Evolutionary conservation across 2,888 invertebrate species (phyloP).

Genomic region (Barypeithes pellucidus): DNA sequence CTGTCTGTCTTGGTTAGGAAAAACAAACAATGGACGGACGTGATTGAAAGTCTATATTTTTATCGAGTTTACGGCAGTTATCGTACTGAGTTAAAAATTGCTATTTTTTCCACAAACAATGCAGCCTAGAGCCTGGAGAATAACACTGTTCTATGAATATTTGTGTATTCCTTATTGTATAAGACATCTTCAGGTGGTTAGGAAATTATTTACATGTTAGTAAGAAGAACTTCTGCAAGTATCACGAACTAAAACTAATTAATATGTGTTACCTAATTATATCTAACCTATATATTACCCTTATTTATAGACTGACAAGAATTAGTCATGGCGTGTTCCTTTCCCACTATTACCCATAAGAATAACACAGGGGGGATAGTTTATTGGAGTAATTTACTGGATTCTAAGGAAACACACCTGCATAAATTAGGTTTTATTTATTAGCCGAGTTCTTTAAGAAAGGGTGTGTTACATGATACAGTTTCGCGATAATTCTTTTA

Average conservation of each 20-base stretch:
- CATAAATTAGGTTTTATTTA: slow-evolving; percentile 44
- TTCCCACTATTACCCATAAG: slow-evolving; percentile 27
- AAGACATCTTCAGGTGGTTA: no score
- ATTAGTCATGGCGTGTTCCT: slow-evolving; percentile 44
- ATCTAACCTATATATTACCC: slow-evolving; percentile 25
- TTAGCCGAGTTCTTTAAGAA: slow-evolving; percentile 19
- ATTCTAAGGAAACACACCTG: slow-evolving; percentile 48
- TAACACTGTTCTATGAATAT: no score
- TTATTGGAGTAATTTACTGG: slow-evolving; percentile 43
- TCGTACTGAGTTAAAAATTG: no score
- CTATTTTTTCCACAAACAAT: no score
- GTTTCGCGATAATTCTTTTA: no score
- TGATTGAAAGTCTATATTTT: no score
- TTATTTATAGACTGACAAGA: slow-evolving; percentile 37
- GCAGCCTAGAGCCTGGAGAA: no score
- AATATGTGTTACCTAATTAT: slow-evolving; percentile 17
- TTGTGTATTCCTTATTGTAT: no score
- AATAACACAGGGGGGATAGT: slow-evolving; percentile 33
- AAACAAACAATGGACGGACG: no score
- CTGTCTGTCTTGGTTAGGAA: no score
- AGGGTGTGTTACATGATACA: slow-evolving; percentile 30
- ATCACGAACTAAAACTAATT: not conserved
- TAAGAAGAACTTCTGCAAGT: not conserved
- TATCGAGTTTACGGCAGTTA: no score
- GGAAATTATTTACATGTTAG: not conserved